Evolutionary conservation across 2,888 invertebrate species (phyloP).

Genomic region (Spodoptera exigua): DNA sequence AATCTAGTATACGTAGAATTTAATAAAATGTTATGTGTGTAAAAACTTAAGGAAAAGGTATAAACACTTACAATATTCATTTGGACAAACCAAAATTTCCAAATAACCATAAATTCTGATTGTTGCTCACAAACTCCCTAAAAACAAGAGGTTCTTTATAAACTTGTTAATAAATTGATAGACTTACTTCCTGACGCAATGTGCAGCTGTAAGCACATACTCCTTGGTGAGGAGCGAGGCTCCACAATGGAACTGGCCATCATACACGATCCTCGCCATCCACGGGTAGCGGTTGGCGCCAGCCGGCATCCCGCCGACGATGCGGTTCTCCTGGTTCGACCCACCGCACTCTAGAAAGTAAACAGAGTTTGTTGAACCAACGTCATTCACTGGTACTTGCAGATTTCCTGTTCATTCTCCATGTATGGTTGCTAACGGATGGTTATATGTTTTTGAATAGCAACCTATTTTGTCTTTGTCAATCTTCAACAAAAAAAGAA

Average conservation of each 20-base stretch:
- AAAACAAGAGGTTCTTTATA: too few relatives aligned
- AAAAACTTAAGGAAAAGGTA: too few relatives aligned
- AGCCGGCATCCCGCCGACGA: slow-evolving; percentile 95
- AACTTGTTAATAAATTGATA: too few relatives aligned
- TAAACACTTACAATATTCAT: too few relatives aligned
- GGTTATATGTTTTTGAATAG: slow-evolving; percentile 10
- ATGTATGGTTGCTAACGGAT: slow-evolving; percentile 46
- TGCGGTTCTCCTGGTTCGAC: slow-evolving; percentile 95
- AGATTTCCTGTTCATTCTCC: slow-evolving; percentile 56
- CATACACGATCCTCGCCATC: slow-evolving; percentile 95
- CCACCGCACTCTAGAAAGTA: slow-evolving; percentile 92
- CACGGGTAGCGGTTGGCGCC: slow-evolving; percentile 95
- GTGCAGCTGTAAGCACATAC: slow-evolving; percentile 96
- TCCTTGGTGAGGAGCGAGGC: slow-evolving; percentile 95
- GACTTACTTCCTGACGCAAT: slow-evolving; percentile 94
- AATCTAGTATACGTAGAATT: too few relatives aligned
- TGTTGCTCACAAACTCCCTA: too few relatives aligned
- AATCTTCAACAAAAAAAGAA: too few relatives aligned
- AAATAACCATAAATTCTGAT: too few relatives aligned
- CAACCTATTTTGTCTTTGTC: not conserved
- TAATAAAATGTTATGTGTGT: too few relatives aligned
- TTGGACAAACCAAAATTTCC: too few relatives aligned
- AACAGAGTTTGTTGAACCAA: slow-evolving; percentile 71
- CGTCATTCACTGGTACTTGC: slow-evolving; percentile 40
- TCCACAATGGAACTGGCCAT: slow-evolving; percentile 96